These are phyloP conservation scores for Reticulitermes speratus DNA, from an alignment of 1,140 invertebrate genomes.

Conservation along the genomic window DNA sequence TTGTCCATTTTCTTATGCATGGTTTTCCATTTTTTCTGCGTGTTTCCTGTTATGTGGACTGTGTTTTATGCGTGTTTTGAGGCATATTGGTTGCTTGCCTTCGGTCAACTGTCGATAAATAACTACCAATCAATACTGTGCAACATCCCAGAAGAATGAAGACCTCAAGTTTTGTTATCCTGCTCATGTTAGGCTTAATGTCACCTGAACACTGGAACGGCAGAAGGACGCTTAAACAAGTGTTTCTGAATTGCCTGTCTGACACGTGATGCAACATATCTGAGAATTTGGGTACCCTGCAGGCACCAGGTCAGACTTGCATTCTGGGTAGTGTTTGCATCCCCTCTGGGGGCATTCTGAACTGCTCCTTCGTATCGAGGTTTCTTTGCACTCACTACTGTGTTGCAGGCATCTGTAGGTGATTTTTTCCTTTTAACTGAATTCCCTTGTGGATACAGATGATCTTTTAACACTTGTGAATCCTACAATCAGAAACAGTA, in stretches of 20 bases:
- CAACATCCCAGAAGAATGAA: too few species aligned
- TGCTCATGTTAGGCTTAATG: too few species aligned
- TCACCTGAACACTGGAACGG: too few species aligned
- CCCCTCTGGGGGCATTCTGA: neutral
- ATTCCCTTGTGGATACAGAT: slow-evolving; percentile 23
- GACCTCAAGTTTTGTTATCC: too few species aligned
- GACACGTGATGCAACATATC: neutral
- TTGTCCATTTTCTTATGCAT: too few species aligned
- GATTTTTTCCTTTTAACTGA: slow-evolving; percentile 10
- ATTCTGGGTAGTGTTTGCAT: neutral
- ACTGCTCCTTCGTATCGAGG: neutral
- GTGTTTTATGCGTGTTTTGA: too few species aligned
- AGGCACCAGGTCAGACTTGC: neutral
- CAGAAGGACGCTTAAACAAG: neutral
- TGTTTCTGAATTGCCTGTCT: slow-evolving; percentile 2
- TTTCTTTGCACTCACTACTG: neutral
- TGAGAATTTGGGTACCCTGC: slow-evolving; percentile 6
- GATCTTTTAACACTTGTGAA: slow-evolving; percentile 9
- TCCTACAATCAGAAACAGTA: too few species aligned
- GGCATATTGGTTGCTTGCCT: too few species aligned
- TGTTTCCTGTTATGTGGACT: too few species aligned
- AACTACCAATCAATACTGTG: too few species aligned
- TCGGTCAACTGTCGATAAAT: too few species aligned
- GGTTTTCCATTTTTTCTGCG: too few species aligned
- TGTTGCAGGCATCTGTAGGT: neutral